These are phyloP conservation scores for Leiothrix lutea DNA, from an alignment of 2,113 vertebrate genomes.

Conservation along the genomic window DNA sequence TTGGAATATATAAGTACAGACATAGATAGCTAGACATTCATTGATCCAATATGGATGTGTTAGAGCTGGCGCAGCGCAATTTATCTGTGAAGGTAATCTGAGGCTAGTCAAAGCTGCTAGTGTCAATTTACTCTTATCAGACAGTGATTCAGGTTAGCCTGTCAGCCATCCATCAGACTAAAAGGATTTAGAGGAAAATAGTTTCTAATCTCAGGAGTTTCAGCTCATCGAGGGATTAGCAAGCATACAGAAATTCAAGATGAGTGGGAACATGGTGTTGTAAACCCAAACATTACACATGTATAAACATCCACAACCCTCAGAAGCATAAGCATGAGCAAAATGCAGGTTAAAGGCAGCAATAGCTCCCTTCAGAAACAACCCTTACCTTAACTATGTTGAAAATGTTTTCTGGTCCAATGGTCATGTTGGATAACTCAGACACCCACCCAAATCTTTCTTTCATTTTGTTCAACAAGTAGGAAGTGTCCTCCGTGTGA, in stretches of 20 bases:
- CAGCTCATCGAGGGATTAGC: neutral
- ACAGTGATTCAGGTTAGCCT: neutral
- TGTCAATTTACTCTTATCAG: conserved; percentile 8
- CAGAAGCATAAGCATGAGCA: neutral
- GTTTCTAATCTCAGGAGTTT: conserved; percentile 19
- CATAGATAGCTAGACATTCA: neutral
- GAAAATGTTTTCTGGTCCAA: conserved; percentile 73
- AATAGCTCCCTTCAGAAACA: neutral
- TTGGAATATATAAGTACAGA: neutral
- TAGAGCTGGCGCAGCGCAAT: neutral
- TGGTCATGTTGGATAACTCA: conserved; percentile 67
- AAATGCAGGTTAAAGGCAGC: neutral
- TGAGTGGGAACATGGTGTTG: neutral
- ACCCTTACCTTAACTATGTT: conserved; percentile 77
- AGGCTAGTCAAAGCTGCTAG: neutral
- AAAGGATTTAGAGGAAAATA: conserved; percentile 43
- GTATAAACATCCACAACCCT: neutral
- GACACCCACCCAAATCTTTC: conserved; percentile 86
- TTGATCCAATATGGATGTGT: neutral
- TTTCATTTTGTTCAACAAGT: conserved; percentile 83
- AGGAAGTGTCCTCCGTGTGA: conserved; percentile 83
- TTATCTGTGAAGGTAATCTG: conserved; percentile 15
- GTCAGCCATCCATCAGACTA: neutral
- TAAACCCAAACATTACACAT: neutral
- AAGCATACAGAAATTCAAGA: neutral